Evolutionary conservation across 64 coral and sea anemone species (phyloP).

Genomic region (Platygyra sinensis): DNA sequence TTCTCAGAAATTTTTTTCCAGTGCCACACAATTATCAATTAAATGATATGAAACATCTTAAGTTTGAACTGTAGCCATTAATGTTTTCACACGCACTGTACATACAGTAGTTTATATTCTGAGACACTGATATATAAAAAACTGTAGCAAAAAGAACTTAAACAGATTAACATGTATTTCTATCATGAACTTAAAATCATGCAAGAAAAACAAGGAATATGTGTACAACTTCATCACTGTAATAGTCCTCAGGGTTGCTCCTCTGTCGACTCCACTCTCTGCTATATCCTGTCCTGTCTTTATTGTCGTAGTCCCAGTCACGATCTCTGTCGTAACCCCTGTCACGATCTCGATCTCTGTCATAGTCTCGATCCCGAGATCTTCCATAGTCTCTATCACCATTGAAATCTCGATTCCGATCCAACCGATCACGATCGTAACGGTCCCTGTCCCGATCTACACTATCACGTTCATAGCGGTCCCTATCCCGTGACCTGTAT

Average conservation of each 20-base stretch:
- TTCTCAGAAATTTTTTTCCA: too few relatives aligned
- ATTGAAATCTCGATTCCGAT: background rate
- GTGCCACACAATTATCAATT: too few relatives aligned
- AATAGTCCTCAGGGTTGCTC: background rate
- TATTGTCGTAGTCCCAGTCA: slow-evolving; percentile 35
- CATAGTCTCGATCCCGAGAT: slow-evolving; percentile 9
- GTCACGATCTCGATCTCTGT: slow-evolving; percentile 12
- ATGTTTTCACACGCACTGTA: too few relatives aligned
- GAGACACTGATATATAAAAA: too few relatives aligned
- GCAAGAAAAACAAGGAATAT: slow-evolving; percentile 31
- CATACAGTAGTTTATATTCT: too few relatives aligned
- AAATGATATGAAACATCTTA: too few relatives aligned
- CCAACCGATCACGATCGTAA: slow-evolving; percentile 6
- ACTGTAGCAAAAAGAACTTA: background rate
- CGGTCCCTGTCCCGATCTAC: slow-evolving; percentile 24
- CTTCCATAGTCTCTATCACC: slow-evolving; percentile 35
- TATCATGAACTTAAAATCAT: background rate
- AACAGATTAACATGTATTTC: background rate
- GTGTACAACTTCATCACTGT: slow-evolving; percentile 50
- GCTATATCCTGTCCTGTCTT: slow-evolving; percentile 3
- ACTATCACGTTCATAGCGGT: slow-evolving; percentile 24
- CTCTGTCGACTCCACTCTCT: background rate
- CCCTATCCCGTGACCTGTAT: slow-evolving; percentile 18
- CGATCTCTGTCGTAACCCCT: slow-evolving; percentile 33
- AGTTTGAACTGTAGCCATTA: background rate